Base-by-base conservation (phyloP, 1,140 invertebrate species). In the Tribolium madens region DNA sequence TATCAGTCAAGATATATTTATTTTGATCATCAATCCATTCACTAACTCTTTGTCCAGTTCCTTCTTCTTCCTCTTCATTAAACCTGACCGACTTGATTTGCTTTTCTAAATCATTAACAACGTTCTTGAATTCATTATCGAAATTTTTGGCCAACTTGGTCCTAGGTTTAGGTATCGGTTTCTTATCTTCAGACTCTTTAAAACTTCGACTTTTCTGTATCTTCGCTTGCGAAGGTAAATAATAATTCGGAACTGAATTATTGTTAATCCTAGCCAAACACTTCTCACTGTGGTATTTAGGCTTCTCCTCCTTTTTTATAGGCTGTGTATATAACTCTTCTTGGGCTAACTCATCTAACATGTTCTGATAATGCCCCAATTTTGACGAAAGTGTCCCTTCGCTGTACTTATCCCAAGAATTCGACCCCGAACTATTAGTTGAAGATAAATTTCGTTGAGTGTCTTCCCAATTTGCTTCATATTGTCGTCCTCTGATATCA, bases 401-500 rank as follows among this genome's bases (percentile, higher is more conserved):
- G 57, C 80, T 84, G 53, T 84, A 81, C 75, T 81, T 82, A 17
- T 84, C 81, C 82, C 82, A 83, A 1, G 81, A 84, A 17, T 84
- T 84, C 10, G 81, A 82, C 5, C 74, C 47, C 0, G 80, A 82
- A 42, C 76, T 80, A 36, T 46, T 70, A 14, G 77, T 82, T 2
- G 83, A 84, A 6, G 80, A 81, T 47, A 85, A 42, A 76, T 75
- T 81, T 71, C 79, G 78, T 79, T 85, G 81, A 2, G 91, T 89
- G 80, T 93, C 92, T 57, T 92, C 88, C 94, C 94, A 95, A 81
- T 94, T 95, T 46, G 93, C 93, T 80, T 94, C 93, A 85, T 95
- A 95, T 26, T 93, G 88, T n/a, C 92, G 87, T 77, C 92, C 92
- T 90, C 94, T 92, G 1, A 88, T 87, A 33, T 87, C 86, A 82